Percentiles rank a stretch among this genome's conserved stretches.
phyloP scores from a whole-genome alignment of 2,888 invertebrate genomes.

The Scaeva pyrastri region DNA sequence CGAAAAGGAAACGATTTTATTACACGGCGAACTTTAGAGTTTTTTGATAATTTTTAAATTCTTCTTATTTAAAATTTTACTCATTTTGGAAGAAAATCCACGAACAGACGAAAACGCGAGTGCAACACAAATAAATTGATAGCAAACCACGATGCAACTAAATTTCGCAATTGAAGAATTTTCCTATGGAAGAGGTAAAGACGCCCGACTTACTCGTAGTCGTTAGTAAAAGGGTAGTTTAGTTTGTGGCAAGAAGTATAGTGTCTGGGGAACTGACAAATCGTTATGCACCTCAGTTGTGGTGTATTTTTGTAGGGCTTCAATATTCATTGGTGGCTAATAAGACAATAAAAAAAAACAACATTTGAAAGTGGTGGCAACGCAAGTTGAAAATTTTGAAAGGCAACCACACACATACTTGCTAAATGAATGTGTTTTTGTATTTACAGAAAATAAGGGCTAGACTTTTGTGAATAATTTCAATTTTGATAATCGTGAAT shows the following conservation, averaged over 20 bases:
- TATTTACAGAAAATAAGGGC: neutral
- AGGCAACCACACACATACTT: constrained; percentile 31
- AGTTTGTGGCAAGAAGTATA: constrained; percentile 1
- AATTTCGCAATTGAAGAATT: constrained; percentile 69
- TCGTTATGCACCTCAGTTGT: constrained; percentile 63
- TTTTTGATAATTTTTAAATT: constrained; percentile 62
- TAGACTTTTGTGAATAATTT: neutral
- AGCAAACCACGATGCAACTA: constrained; percentile 65
- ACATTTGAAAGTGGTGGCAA: constrained; percentile 32
- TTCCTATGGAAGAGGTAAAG: constrained; percentile 22
- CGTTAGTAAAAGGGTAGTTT: constrained; percentile 13
- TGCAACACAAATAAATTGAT: constrained; percentile 40
- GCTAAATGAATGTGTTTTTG: constrained; percentile 6
- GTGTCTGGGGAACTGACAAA: constrained; percentile 57
- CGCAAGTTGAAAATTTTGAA: constrained; percentile 56
- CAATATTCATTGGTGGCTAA: constrained; percentile 31
- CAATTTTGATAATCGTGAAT: neutral
- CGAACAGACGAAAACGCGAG: constrained; percentile 4
- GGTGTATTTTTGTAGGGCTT: constrained; percentile 62
- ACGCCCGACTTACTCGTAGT: neutral
- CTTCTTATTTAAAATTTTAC: constrained; percentile 70
- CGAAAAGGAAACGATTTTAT: too few relatives aligned
- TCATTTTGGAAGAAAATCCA: constrained; percentile 54
- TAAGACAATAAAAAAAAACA: constrained; percentile 40
- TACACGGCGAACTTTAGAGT: constrained; percentile 15